These are phyloP conservation scores for Metaphire vulgaris DNA, from an alignment of 1,140 invertebrate genomes.

Conservation along the genomic window DNA sequence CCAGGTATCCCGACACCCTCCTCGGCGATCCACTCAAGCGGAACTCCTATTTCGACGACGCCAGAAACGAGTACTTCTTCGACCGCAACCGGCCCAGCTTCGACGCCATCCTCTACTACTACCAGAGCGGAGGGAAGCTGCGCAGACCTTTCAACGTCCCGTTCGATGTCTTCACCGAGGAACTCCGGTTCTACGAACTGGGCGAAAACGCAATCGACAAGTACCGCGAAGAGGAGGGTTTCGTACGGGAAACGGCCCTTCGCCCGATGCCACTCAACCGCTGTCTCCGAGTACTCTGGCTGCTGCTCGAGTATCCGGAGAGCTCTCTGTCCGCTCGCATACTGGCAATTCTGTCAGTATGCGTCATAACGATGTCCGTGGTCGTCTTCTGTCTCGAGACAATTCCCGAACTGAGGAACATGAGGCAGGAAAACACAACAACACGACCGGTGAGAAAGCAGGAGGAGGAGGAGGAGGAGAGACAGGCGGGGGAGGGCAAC, in stretches of 20 bases:
- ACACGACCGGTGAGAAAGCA: too few relatives aligned
- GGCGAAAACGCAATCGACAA: conserved; percentile 44
- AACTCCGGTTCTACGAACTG: conserved; percentile 50
- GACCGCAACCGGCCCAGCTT: conserved; percentile 91
- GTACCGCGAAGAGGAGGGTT: conserved; percentile 49
- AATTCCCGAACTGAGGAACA: conserved; percentile 60
- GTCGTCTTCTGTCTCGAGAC: conserved; percentile 99
- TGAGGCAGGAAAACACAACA: conserved; percentile 27
- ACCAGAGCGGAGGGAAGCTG: conserved; percentile 94
- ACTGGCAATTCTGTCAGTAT: conserved; percentile 98
- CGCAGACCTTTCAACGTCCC: conserved; percentile 95
- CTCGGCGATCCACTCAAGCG: conserved; percentile 87
- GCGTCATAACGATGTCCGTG: conserved; percentile 94
- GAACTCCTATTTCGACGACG: conserved; percentile 78
- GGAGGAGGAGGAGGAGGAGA: conserved; percentile 43
- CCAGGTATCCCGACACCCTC: conserved; percentile 74
- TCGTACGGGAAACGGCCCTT: conserved; percentile 41
- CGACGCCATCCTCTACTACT: too few relatives aligned
- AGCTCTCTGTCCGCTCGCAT: conserved; percentile 95
- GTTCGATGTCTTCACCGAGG: conserved; percentile 57
- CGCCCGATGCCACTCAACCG: conserved; percentile 37
- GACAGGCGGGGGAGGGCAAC: too few relatives aligned
- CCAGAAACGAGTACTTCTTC: conserved; percentile 99
- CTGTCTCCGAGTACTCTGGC: conserved; percentile 60
- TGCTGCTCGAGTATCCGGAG: conserved; percentile 98